Conservation (phyloP, 2,797 vertebrate species). For the Phoeniculus purpureus region DNA sequence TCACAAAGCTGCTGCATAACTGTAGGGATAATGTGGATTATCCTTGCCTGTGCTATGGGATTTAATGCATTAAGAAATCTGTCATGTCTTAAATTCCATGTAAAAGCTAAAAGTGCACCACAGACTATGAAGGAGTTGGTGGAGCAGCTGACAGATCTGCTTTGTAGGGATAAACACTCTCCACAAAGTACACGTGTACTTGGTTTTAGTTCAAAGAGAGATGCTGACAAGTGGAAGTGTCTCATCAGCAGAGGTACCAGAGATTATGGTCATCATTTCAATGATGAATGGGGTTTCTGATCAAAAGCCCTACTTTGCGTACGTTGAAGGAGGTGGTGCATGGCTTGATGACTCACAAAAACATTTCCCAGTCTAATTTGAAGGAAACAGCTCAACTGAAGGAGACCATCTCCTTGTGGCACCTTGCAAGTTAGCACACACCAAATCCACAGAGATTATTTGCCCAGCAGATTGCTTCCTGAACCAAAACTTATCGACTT, state of each 20-base stretch:
- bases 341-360: neutral
- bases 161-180: neutral
- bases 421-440: neutral
- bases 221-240: neutral
- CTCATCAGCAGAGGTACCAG: too few species aligned
- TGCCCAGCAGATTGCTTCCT: neutral
- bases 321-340: neutral
- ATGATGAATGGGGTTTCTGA: neutral
- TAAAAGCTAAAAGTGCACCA: neutral
- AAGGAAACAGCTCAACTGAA: neutral
- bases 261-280: neutral
- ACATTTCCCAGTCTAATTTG: neutral
- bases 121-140: neutral
- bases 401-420: neutral
- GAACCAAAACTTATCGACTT: neutral
- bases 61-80: neutral
- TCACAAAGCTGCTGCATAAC: fast-evolving
- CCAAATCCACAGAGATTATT: neutral
- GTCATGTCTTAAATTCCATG: neutral
- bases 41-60: neutral
- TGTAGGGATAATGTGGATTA: neutral
- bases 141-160: neutral
- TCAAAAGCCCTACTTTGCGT: neutral
- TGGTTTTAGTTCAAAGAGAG: neutral
- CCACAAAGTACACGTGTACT: neutral